phyloP scores from a whole-genome alignment of 2,888 invertebrate genomes.

The Latrodectus hesperus region DNA sequence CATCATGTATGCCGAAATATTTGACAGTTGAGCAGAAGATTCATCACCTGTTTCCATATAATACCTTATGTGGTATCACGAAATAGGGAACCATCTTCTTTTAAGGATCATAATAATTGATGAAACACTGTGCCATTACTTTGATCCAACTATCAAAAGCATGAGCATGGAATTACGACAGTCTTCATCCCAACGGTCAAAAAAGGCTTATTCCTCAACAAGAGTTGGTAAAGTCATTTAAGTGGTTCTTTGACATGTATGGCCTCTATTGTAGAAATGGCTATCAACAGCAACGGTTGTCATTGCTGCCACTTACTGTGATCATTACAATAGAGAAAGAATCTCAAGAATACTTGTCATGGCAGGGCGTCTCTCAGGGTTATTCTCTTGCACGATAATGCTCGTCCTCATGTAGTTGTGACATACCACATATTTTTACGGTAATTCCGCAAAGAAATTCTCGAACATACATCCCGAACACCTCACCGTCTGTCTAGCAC shows the following conservation, averaged over 20 bases:
- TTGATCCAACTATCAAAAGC: too few relatives aligned
- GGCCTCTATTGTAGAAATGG: too few relatives aligned
- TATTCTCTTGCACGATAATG: background rate
- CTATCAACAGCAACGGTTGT: background rate
- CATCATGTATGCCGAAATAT: too few relatives aligned
- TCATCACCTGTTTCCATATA: background rate
- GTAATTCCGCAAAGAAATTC: background rate
- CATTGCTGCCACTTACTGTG: background rate
- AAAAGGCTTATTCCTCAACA: too few relatives aligned
- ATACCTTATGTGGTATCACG: too few relatives aligned
- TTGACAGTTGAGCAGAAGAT: background rate
- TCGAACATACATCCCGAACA: background rate
- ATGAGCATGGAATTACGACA: constrained; percentile 11
- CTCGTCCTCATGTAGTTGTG: too few relatives aligned
- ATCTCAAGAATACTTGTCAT: background rate
- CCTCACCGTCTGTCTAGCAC: background rate
- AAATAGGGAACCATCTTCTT: too few relatives aligned
- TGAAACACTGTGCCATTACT: background rate
- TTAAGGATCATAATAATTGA: background rate
- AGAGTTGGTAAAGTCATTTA: too few relatives aligned
- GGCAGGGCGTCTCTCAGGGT: constrained; percentile 9
- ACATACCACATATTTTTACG: background rate
- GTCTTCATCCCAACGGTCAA: background rate
- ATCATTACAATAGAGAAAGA: background rate
- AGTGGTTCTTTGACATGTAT: too few relatives aligned